Evolutionary conservation across 2,797 vertebrate genomes (phyloP).

Genomic region (Limosa lapponica): DNA sequence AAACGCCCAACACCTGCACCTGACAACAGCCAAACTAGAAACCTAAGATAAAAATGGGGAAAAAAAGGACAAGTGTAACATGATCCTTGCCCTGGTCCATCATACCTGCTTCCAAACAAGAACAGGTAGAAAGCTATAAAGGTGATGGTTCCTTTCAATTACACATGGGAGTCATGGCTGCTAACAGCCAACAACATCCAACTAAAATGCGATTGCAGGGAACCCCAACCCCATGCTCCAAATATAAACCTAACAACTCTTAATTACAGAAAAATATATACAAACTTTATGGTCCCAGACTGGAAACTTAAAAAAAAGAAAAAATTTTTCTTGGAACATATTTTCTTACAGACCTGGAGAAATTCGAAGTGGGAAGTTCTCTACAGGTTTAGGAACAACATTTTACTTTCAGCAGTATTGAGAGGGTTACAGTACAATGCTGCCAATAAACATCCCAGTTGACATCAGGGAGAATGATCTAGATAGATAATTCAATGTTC

Average conservation of each 20-base stretch:
- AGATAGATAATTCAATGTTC: not conserved
- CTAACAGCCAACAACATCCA: not conserved
- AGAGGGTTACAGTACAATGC: not conserved
- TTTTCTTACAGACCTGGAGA: not conserved
- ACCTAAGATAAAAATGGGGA: rapidly evolving
- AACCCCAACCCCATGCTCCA: not conserved
- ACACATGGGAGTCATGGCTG: not conserved
- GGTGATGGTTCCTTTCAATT: not conserved
- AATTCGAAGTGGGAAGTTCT: not conserved
- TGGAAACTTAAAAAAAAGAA: not conserved
- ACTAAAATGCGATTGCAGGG: not conserved
- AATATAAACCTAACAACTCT: not conserved
- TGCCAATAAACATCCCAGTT: not conserved
- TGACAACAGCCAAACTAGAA: not conserved
- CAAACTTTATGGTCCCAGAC: not conserved
- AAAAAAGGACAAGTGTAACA: not conserved
- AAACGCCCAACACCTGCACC: not conserved
- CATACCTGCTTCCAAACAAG: not conserved
- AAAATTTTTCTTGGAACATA: not conserved
- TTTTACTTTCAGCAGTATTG: not conserved
- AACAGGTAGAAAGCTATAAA: not conserved
- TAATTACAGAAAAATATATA: not conserved
- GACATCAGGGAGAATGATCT: not conserved
- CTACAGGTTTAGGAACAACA: not conserved
- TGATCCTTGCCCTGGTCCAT: not conserved